Percentiles rank a stretch among this genome's conserved stretches.
Evolutionary conservation across 1,140 invertebrate genomes (phyloP).

Genomic region (Sminthurides bifidus): DNA sequence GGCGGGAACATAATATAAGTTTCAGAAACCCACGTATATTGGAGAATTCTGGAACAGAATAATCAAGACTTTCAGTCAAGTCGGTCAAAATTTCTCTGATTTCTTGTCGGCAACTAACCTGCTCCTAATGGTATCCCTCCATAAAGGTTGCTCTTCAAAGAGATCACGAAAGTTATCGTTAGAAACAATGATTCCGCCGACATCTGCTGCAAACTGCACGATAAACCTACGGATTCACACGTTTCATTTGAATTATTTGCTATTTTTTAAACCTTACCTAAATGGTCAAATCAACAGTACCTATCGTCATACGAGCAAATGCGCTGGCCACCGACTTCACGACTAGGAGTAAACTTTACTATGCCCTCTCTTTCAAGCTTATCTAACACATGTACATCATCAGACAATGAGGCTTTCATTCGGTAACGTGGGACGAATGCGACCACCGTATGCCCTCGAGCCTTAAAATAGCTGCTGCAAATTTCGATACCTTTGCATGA

Average conservation of each 20-base stretch:
- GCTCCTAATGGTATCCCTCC: constrained; percentile 74
- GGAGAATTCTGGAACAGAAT: constrained; percentile 16
- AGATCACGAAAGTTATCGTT: constrained; percentile 95
- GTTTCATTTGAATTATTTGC: too few relatives aligned
- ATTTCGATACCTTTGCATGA: constrained; percentile 88
- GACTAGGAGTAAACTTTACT: constrained; percentile 88
- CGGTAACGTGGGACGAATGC: constrained; percentile 96
- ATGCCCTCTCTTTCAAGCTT: constrained; percentile 79
- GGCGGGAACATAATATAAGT: constrained; percentile 75
- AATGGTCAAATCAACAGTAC: too few relatives aligned
- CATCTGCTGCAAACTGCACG: constrained; percentile 71
- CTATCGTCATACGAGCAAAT: constrained; percentile 94
- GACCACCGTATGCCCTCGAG: constrained; percentile 77
- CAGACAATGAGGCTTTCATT: constrained; percentile 67
- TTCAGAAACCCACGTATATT: constrained; percentile 16
- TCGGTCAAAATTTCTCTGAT: too few relatives aligned
- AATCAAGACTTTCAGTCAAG: background rate
- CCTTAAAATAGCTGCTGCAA: constrained; percentile 81
- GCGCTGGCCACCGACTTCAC: constrained; percentile 72
- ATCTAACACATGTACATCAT: constrained; percentile 75
- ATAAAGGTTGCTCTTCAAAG: constrained; percentile 71
- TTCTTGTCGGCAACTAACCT: too few relatives aligned
- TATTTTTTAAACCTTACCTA: too few relatives aligned
- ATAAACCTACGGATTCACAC: constrained; percentile 48
- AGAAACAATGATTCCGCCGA: constrained; percentile 87